A percentile compares a stretch with the other conserved stretches of the same genome.
These are phyloP conservation scores for Platycnemis pennipes DNA, from an alignment of 2,888 invertebrate species.

Conservation along the genomic window DNA sequence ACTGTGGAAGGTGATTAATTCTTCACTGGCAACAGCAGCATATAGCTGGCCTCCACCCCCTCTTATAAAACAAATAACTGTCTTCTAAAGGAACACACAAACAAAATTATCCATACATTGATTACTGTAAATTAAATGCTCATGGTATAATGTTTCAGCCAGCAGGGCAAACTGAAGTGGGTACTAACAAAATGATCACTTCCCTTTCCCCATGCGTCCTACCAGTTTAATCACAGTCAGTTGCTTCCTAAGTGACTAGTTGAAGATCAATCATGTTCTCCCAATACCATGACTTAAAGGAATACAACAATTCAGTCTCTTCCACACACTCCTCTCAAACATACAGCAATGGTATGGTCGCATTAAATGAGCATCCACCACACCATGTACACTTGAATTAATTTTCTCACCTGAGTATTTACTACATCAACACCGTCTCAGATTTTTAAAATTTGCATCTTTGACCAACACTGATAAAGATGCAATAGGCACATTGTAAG, in stretches of 20 bases:
- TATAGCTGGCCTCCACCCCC: background rate
- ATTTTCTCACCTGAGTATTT: background rate
- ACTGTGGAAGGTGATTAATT: background rate
- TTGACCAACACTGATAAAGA: background rate
- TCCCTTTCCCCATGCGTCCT: background rate
- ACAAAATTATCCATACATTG: background rate
- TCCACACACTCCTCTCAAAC: background rate
- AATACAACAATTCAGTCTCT: slow-evolving; percentile 32
- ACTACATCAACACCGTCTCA: slow-evolving; percentile 20
- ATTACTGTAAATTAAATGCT: slow-evolving; percentile 7
- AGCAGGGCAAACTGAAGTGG: slow-evolving; percentile 6
- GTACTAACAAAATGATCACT: background rate
- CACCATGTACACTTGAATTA: background rate
- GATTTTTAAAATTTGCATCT: slow-evolving; percentile 25
- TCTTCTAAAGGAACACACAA: background rate
- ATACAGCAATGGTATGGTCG: slow-evolving; percentile 18
- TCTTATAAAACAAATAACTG: background rate
- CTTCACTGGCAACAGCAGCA: background rate
- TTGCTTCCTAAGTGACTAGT: slow-evolving; percentile 50
- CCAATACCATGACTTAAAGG: slow-evolving; percentile 27
- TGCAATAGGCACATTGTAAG: slow-evolving; percentile 23
- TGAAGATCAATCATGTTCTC: slow-evolving; percentile 36
- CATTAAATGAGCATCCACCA: background rate
- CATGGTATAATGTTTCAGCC: background rate
- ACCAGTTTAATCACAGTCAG: slow-evolving; percentile 47